Base-by-base conservation (phyloP, 2,113 vertebrate genomes). In the Cichladusa arquata region DNA sequence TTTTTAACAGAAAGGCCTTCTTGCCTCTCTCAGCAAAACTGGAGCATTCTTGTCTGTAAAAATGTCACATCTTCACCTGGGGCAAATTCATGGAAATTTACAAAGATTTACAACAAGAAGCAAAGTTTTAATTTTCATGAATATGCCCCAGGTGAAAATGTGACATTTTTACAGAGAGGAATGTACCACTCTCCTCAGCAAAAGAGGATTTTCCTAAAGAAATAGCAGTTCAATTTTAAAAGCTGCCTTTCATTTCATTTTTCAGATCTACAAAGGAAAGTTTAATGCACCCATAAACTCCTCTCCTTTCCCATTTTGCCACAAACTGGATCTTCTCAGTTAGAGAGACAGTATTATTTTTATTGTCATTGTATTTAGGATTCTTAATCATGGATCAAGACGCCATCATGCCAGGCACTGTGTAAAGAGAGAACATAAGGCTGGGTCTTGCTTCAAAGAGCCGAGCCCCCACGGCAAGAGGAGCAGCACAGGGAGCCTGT, bases 121-220 rank as follows among this genome's bases (percentile, higher is more conserved):
- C 50, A 62, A 94, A 94, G 92, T 96, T 93, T 92, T 95, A 90
- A 96, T 96, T 95, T 95, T 79, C 93, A 90, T 95, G 71, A 95
- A 86, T 92, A 71, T 83, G 94, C 96, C 93, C 36, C 71, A 86
- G 92, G 93, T 96, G 82, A 88, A 94, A 83, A 90, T 92, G 90
- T 93, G 94, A 93, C 88, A 90, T 93, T 95, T 94, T 93, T 83
- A 88, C 79, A 79, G 51, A 94, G n/a, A 94, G 71, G 76, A 94
- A 90, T 90, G 72, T 77, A 90, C 79, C 72, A 81, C 88, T 94
- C 57, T 88, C 51, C 62, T 64, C 12, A 0, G 85, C 51, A 78
- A 84, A 82, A 0, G 56, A 88, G 19, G 73, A 42, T 64, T 90
- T 93, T 91, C 61, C 48, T 88, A 81, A 89, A 24, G 10, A 94